phyloP scores from a whole-genome alignment of 2,113 vertebrate species.

The Tragelaphus scriptus region DNA sequence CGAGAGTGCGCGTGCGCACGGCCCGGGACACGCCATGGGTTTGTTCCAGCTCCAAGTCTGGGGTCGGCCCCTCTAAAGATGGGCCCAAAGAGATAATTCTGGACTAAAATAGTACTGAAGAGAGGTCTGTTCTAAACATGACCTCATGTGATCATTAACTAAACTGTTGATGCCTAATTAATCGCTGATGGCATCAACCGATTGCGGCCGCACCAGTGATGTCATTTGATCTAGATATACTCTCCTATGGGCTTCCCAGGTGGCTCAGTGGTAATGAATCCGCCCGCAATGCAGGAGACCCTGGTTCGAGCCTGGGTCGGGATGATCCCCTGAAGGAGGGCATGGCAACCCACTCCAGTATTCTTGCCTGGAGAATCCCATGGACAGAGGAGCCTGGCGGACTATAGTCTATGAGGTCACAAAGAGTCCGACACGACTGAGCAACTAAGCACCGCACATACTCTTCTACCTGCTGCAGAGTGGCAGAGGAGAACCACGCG shows the following conservation, averaged over 20 bases:
- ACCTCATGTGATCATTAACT: background rate
- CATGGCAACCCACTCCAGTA: background rate
- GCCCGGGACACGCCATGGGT: background rate
- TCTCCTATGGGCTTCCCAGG: background rate
- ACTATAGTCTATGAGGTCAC: too few species aligned
- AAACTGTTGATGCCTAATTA: background rate
- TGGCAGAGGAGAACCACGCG: too few species aligned
- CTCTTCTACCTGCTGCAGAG: background rate
- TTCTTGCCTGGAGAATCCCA: too few species aligned
- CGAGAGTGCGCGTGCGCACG: rapidly evolving
- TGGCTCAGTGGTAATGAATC: background rate
- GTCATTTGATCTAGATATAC: background rate
- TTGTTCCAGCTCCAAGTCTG: background rate
- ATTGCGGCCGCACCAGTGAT: background rate
- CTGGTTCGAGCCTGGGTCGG: background rate
- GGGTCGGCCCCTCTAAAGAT: background rate
- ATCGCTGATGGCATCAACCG: background rate
- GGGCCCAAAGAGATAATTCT: background rate
- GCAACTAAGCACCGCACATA: background rate
- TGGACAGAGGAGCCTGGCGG: too few species aligned
- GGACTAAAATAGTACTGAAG: background rate
- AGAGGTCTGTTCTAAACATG: background rate
- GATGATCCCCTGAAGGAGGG: background rate
- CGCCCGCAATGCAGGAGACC: background rate
- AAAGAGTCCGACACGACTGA: background rate